Evolutionary conservation across 2,113 vertebrate species (phyloP).

Genomic region (Crocuta crocuta): DNA sequence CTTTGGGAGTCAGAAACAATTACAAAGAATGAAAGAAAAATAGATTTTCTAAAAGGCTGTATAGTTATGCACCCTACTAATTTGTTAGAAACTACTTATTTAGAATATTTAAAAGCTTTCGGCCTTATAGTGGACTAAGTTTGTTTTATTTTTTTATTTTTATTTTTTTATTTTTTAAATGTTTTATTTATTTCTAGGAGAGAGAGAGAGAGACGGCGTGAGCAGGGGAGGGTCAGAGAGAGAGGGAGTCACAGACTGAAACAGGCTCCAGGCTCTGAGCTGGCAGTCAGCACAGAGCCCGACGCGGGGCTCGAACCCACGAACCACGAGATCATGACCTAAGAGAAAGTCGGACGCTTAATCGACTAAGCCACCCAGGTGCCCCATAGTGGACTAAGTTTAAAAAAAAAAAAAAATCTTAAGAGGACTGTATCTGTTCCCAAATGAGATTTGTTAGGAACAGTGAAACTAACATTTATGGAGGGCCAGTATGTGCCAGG

Average conservation of each 20-base stretch:
- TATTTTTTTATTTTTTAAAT: too few relatives aligned
- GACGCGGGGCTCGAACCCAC: too few relatives aligned
- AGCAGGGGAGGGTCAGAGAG: too few relatives aligned
- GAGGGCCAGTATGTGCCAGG: background rate
- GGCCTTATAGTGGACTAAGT: background rate
- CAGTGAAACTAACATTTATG: background rate
- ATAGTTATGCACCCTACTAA: background rate
- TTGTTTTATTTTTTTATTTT: too few relatives aligned
- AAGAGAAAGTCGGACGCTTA: too few relatives aligned
- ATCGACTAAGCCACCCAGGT: too few relatives aligned
- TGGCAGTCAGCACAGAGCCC: too few relatives aligned
- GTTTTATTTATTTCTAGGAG: too few relatives aligned
- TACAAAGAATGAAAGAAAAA: slow-evolving; percentile 25
- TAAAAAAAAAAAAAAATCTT: background rate
- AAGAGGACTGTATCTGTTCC: background rate
- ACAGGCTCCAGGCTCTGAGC: too few relatives aligned
- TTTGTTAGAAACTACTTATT: slow-evolving; percentile 35
- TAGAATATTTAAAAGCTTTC: slow-evolving; percentile 15
- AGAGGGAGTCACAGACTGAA: too few relatives aligned
- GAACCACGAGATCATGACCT: too few relatives aligned
- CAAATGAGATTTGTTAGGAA: background rate
- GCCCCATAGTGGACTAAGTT: background rate
- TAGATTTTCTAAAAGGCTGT: background rate
- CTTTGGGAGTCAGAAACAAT: background rate
- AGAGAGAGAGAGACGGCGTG: too few relatives aligned